These are phyloP conservation scores for Onychostoma macrolepis DNA, from an alignment of 2,113 vertebrate genomes.

Conservation along the genomic window DNA sequence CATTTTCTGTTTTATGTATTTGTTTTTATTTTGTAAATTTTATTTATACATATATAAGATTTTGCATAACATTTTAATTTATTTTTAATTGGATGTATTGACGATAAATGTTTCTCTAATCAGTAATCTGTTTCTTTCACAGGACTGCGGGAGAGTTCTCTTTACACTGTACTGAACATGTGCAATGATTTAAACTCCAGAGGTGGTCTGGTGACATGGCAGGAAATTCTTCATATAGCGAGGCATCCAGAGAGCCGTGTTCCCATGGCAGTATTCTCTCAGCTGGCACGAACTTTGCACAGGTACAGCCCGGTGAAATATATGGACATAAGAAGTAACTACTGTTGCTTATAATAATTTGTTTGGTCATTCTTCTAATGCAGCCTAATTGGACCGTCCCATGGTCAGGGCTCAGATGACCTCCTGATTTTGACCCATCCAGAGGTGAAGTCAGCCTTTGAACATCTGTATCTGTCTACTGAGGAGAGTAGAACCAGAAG, in stretches of 20 bases:
- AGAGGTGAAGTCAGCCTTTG: constrained; percentile 70
- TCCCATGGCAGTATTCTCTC: constrained; percentile 80
- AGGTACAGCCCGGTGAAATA: constrained; percentile 66
- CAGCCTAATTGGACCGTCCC: constrained; percentile 67
- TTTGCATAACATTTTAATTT: no score
- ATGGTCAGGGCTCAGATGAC: constrained; percentile 61
- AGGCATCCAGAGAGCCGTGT: constrained; percentile 66
- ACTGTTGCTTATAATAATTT: no score
- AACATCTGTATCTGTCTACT: constrained; percentile 73
- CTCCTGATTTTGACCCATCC: constrained; percentile 64
- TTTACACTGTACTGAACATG: constrained; percentile 78
- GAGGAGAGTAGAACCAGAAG: constrained; percentile 65
- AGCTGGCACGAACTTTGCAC: constrained; percentile 76
- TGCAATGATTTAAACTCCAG: constrained; percentile 69
- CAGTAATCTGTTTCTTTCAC: constrained; percentile 10
- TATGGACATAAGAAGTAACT: neutral
- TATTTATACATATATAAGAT: no score
- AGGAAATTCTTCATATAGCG: constrained; percentile 68
- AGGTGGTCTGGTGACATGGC: constrained; percentile 65
- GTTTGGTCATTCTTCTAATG: constrained; percentile 4
- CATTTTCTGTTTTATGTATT: no score
- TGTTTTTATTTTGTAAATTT: no score
- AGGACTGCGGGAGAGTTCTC: constrained; percentile 83
- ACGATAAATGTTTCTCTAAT: neutral
- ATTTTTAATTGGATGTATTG: neutral